Evolutionary conservation across 1,140 invertebrate genomes (phyloP), one percentile per base, ranked within the genome.

Genomic region (Episyrphus balteatus): DNA sequence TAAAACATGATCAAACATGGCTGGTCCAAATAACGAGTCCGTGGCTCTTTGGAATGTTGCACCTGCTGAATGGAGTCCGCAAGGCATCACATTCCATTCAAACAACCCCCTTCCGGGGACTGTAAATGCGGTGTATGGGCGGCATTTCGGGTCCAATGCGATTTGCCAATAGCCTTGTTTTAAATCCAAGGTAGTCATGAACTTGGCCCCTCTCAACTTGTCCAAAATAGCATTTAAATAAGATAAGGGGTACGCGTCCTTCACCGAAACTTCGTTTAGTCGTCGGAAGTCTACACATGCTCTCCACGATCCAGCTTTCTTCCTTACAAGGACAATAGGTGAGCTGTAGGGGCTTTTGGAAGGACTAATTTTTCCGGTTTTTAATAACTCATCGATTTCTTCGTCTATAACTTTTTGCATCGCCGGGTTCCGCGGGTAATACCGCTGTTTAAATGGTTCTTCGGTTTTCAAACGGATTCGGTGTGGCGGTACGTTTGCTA

Each of bases 11-110:
- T 10, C 33, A 34, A 34, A 10, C 12, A 48, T 26, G 6, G 45
- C 44, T 3, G 46, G 26, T 13, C 38, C 38, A n/a, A 47, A 33
- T 3, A 47, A 21, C 26, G n/a, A 19, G 32, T 47, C 46, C 8
- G 41, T 12, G 2, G 38, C 30, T 5, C 46, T 21, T 40, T 47
- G 38, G 17, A 47, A 47, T 5, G 46, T 47, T 32, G n/a, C n/a
- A n/a, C n/a, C n/a, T n/a, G n/a, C n/a, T n/a, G n/a, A n/a, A n/a
- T n/a, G n/a, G n/a, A n/a, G 37, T 2, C 47, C 44, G 17, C 49
- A 52, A 1, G 51, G 36, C 51, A 52, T 52, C 10, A 50, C 47
- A 13, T 45, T 45, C 51, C 51, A 51, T 9, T 48, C 41, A 21
- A 44, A 51, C 11, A 47, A n/a, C n/a, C n/a, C n/a, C n/a, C n/a